A percentile compares a stretch with the other conserved stretches of the same genome.
phyloP scores from a whole-genome alignment of 2,113 vertebrate species.

The Chloropsis cyanopogon region DNA sequence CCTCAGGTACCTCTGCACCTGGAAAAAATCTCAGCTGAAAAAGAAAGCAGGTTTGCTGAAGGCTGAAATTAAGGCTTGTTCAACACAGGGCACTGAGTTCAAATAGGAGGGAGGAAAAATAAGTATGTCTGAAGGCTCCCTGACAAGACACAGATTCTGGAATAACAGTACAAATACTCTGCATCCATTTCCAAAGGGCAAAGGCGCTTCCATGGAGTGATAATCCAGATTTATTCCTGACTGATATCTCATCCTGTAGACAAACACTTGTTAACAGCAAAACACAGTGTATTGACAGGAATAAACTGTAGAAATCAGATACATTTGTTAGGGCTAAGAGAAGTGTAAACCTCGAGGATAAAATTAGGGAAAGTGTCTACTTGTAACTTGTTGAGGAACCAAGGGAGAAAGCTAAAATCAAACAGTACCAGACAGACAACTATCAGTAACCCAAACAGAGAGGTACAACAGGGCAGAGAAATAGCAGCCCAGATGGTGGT shows the following conservation, averaged over 20 bases:
- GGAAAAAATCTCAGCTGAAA: background rate
- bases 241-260: conserved; percentile 25
- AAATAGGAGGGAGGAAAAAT: background rate
- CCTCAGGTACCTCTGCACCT: background rate
- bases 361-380: conserved; percentile 28
- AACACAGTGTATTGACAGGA: background rate
- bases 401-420: conserved; percentile 37
- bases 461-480: conserved; percentile 53
- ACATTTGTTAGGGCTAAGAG: background rate
- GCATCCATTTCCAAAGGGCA: conserved; percentile 20
- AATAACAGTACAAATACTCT: background rate
- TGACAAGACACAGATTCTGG: background rate
- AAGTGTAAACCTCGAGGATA: conserved; percentile 19
- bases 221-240: background rate
- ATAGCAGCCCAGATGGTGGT: conserved; percentile 61
- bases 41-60: background rate
- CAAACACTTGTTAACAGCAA: conserved; percentile 7
- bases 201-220: background rate
- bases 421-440: conserved; percentile 45
- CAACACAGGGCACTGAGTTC: background rate
- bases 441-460: conserved; percentile 51
- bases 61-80: background rate
- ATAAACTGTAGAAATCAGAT: conserved; percentile 3
- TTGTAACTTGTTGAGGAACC: conserved; percentile 11
- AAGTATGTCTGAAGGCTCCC: background rate